phyloP scores from a whole-genome alignment of 2,797 vertebrate genomes.

The Garrulus glandarius region DNA sequence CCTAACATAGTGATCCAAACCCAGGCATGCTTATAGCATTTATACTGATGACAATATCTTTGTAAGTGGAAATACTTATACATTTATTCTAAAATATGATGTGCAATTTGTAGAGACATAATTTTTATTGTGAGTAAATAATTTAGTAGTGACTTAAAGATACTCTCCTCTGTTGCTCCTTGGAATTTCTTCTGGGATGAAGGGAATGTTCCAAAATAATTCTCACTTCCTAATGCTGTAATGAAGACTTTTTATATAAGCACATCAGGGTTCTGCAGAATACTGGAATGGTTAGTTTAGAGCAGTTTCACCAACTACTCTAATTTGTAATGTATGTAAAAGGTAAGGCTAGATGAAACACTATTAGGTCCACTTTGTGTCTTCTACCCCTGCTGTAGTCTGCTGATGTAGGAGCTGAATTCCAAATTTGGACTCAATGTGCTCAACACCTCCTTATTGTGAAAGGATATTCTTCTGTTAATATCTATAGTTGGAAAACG shows the following conservation, averaged over 20 bases:
- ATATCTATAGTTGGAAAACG: not conserved
- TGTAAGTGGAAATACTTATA: not conserved
- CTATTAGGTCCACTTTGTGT: not conserved
- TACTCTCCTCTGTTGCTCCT: not conserved
- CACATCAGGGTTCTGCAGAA: not conserved
- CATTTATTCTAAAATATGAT: not conserved
- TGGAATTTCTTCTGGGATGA: not conserved
- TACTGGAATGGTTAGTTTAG: not conserved
- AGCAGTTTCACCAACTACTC: not conserved
- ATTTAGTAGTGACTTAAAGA: not conserved
- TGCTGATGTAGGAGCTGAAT: not conserved
- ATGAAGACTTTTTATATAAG: not conserved
- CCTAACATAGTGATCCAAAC: not conserved
- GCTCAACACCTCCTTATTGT: not conserved
- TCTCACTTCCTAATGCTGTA: not conserved
- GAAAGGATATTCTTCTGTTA: not conserved
- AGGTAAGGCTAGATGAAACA: not conserved
- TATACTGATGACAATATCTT: not conserved
- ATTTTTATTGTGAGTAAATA: not conserved
- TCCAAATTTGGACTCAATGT: not conserved
- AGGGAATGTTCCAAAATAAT: not conserved
- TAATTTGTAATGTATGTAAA: not conserved
- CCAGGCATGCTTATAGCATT: not conserved
- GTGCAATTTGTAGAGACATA: not conserved
- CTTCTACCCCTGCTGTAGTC: not conserved